Evolutionary conservation across 2,797 vertebrate genomes (phyloP).

Genomic region (Sebastes trivittatus): DNA sequence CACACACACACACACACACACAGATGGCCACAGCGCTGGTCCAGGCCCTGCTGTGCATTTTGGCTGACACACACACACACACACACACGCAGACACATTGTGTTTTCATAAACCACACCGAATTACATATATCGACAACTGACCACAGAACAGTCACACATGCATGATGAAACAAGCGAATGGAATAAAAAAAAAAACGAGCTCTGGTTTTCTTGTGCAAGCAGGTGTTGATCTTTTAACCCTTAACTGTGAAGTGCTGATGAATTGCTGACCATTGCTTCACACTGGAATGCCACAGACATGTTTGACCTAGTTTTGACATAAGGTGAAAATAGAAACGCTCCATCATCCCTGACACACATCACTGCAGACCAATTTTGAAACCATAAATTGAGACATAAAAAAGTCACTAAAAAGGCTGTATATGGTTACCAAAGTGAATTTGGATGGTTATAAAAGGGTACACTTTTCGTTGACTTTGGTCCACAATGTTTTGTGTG

Average conservation of each 20-base stretch:
- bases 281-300: conserved; percentile 19
- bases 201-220: neutral
- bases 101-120: conserved; percentile 33
- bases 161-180: neutral
- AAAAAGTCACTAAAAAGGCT: neutral
- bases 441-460: neutral
- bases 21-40: conserved; percentile 66
- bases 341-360: neutral
- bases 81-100: neutral
- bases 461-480: neutral
- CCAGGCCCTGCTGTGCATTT: conserved; percentile 53
- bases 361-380: neutral
- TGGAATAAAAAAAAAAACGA: neutral
- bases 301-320: conserved; percentile 25
- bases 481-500: neutral
- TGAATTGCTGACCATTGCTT: conserved; percentile 21
- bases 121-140: conserved; percentile 40
- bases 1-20: conserved; percentile 37
- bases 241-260: neutral
- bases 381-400: neutral
- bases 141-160: conserved; percentile 29
- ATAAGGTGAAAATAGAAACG: neutral
- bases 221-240: conserved; percentile 10
- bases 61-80: conserved; percentile 53
- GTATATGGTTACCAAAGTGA: neutral